Evolutionary conservation across 2,113 vertebrate genomes (phyloP).

Genomic region (Herpetotheres cachinnans): DNA sequence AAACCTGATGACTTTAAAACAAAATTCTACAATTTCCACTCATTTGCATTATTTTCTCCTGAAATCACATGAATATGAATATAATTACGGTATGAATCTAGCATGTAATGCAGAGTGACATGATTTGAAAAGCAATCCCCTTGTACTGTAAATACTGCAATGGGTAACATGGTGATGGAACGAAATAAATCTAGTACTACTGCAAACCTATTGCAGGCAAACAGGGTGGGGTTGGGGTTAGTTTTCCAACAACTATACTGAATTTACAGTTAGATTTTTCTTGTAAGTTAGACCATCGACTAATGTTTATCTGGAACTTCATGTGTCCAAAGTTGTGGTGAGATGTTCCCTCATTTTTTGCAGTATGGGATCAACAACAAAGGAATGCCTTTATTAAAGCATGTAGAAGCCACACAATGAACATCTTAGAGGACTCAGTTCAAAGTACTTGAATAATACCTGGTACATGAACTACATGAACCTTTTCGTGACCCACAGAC

Average conservation of each 20-base stretch:
- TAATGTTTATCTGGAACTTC: background rate
- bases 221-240: background rate
- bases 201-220: background rate
- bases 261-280: background rate
- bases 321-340: background rate
- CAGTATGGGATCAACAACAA: background rate
- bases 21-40: background rate
- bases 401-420: background rate
- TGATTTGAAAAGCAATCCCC: background rate
- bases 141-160: background rate
- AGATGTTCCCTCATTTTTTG: background rate
- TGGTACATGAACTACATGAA: background rate
- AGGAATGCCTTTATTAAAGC: background rate
- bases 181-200: background rate
- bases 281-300: rapidly evolving
- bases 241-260: background rate
- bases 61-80: background rate
- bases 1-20: background rate
- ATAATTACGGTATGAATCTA: background rate
- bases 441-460: background rate
- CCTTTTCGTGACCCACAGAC: background rate
- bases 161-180: background rate
- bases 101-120: background rate
- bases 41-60: background rate
- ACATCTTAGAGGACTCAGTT: background rate